Base-by-base conservation (phyloP, 2,888 invertebrate species). In the Sesamia inferens region DNA sequence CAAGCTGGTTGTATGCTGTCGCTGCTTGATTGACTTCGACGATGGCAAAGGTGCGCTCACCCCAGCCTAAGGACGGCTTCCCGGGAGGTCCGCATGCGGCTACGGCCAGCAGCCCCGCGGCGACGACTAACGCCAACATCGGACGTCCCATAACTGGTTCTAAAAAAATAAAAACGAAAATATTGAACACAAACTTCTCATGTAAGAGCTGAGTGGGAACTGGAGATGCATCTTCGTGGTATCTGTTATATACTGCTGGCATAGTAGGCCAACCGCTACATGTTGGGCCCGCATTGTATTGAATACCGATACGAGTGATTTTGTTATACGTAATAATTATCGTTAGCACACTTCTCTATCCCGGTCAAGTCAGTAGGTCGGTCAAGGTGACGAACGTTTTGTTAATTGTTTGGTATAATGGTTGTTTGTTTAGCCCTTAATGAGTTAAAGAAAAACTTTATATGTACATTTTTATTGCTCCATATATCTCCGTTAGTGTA, bases 231-330 rank as follows among this genome's bases (percentile, higher is more conserved):
- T 89, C 90, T 87, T 83, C 44, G 85, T 82, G 90, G 90, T 92
- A 91, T 94, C 93, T 92, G 93, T 93, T 96, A 95, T 96, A 96
- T 96, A 95, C 90, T 87, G 85, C 74, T 88, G 81, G 90, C 89
- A 93, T 93, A 90, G 95, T 96, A 94, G 96, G 96, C 91, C 96
- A 95, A 95, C 96, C 96, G 96, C 95, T 95, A 86, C 90, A 88
- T 85, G 82, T 62, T 87, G 92, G 89, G 92, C 93, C 93, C 92
- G 94, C 92, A 93, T 93, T 87, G 91, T 92, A 63, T 74, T 83
- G 89, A 90, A 90, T 90, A 87, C 87, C 87, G 89, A 90, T 89
- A 88, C 89, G 88, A 86, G 88, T 88, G 92, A 93, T 94, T 93
- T 93, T 92, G 88, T 92, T 93, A 93, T 92, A 92, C 90, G 93